phyloP scores from a whole-genome alignment of 2,888 invertebrate species.

The Nomada ruficornis region DNA sequence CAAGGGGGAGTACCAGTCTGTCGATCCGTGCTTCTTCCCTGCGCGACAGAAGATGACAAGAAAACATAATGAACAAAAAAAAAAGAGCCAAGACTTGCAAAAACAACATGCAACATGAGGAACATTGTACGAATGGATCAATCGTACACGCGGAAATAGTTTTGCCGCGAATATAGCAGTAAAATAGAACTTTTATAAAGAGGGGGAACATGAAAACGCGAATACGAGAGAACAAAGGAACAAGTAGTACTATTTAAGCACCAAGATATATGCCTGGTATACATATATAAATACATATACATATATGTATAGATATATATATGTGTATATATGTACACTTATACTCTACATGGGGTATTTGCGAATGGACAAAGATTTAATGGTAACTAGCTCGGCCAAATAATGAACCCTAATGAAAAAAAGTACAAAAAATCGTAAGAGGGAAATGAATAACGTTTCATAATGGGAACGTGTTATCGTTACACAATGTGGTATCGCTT shows the following conservation, averaged over 20 bases:
- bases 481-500: conserved; percentile 69
- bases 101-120: conserved; percentile 8
- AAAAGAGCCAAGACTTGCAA: background rate
- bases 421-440: conserved; percentile 81
- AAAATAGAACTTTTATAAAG: conserved; percentile 63
- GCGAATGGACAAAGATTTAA: conserved; percentile 62
- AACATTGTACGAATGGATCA: conserved; percentile 38
- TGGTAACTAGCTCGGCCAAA: conserved; percentile 77
- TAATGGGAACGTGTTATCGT: conserved; percentile 48
- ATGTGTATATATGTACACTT: conserved; percentile 29
- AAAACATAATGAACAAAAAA: background rate
- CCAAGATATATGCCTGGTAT: conserved; percentile 57
- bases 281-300: background rate
- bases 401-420: conserved; percentile 82
- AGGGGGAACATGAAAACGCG: conserved; percentile 12
- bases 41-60: background rate
- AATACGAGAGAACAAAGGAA: conserved; percentile 48
- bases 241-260: conserved; percentile 60
- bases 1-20: conserved; percentile 53
- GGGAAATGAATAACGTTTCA: conserved; percentile 59
- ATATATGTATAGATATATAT: conserved; percentile 23
- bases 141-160: conserved; percentile 27
- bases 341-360: conserved; percentile 46
- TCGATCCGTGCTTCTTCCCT: conserved; percentile 53
- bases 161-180: conserved; percentile 33